Conservation (phyloP, 92 coral and sea anemone genomes). For the Phenganax stokvisi region DNA sequence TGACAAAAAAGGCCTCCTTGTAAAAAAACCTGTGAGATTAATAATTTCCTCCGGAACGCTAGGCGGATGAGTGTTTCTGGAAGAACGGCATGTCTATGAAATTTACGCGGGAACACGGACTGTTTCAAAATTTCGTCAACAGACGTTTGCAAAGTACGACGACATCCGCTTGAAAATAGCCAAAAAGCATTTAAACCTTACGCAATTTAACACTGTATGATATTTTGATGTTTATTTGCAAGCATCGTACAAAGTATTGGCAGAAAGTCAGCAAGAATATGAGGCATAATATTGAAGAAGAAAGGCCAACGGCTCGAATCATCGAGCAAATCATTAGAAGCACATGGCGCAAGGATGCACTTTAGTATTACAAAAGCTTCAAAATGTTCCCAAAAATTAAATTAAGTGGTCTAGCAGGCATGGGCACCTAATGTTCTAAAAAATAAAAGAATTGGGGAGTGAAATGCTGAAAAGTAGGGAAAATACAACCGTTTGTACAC, state of each 20-base stretch:
- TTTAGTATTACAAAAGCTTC: too few species aligned
- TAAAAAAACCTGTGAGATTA: neutral
- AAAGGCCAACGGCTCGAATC: neutral
- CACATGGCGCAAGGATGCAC: neutral
- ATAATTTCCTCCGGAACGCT: neutral
- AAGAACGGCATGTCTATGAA: conserved; percentile 5
- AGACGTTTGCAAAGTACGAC: neutral
- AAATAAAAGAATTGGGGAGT: too few species aligned
- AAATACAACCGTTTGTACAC: too few species aligned
- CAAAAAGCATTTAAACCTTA: neutral
- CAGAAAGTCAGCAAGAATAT: neutral
- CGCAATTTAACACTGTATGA: too few species aligned
- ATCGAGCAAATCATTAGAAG: neutral
- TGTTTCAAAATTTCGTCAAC: neutral
- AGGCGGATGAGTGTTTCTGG: neutral
- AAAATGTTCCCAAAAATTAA: too few species aligned
- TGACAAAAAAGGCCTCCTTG: neutral
- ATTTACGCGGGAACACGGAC: conserved; percentile 33
- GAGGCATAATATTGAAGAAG: neutral
- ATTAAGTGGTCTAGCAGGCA: too few species aligned
- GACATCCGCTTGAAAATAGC: neutral
- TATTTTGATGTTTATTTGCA: too few species aligned
- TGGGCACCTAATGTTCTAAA: too few species aligned
- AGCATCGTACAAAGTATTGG: neutral
- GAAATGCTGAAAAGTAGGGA: too few species aligned